Evolutionary conservation across 2,888 invertebrate species (phyloP), one percentile per base, ranked within the genome.

Genomic region (Pycnomerus fuliginosus): DNA sequence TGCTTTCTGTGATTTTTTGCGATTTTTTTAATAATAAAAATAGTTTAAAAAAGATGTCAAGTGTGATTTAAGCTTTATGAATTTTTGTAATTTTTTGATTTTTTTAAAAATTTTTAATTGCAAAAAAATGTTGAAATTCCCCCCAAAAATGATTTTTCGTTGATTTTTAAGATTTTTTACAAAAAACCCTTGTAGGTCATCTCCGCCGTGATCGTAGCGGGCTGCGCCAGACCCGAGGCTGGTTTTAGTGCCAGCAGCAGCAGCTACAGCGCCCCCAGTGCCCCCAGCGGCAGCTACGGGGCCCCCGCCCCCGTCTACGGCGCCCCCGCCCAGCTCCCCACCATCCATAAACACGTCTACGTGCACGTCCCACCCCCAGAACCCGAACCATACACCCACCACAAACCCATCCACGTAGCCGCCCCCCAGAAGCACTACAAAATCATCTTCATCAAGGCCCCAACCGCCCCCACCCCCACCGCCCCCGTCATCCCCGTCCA

Each of bases 291-390:
- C 25, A 60, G 66, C 15, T 75, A 74, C 50, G 76, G 76, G 5
- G 74, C 76, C 1, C 84, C 83, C 1, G 72, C 78, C 1, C 79
- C 82, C 2, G 80, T 80, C 57, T 87, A 87, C 61, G 87, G 86
- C 11, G 80, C 85, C 3, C 87, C 87, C 1, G 76, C 78, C 49
- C 84, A 83, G 62, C 83, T n/a, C n/a, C 86, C 89, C 39, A 84
- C 88, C 24, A 82, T 91, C 35, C 91, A 91, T 73, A 92, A 92
- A 68, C 91, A 91, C 68, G 90, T 92, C 8, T 92, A 91, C 74
- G 90, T 92, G 11, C 91, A 91, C 71, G 90, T 91, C 11, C 90
- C 91, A 32, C 91, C 90, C 41, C 90, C 90, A 61, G 90, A 91
- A 71, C 85, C 85, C 16, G 90, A 90, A 62, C 79, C 84, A 64